Base-by-base conservation (phyloP, 2,113 vertebrate genomes). In the Desmodus rotundus region DNA sequence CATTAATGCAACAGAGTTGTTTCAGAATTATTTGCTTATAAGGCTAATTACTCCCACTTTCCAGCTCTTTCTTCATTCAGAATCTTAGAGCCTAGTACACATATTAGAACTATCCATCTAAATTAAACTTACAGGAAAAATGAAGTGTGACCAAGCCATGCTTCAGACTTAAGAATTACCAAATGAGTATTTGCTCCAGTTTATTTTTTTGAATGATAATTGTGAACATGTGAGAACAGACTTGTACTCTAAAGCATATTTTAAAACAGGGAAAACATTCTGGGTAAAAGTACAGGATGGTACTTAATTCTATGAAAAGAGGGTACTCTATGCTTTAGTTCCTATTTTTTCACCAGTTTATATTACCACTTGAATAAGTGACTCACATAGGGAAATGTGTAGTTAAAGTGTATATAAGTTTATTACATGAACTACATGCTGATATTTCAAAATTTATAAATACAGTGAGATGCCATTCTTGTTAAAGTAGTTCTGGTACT, bases 21-120 rank as follows among this genome's bases (percentile, higher is more conserved):
- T 93, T 83, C 20, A 43, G 63, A 91, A 96, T 95, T 89, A 92
- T 96, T 97, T 95, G 89, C 96, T 95, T 95, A 43, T 73, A 89
- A 95, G n/a, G 95, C 72, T 88, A 88, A 88, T 90, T 85, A 63
- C 67, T 92, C 50, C 58, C 72, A 90, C 67, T 93, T 96, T 87
- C 78, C 93, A 96, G 76, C 93, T 96, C 92, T 92, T 90, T 87
- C 84, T 95, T 89, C 61, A 93, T 97, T 94, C 9, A 90, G 77
- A 96, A 86, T 85, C 72, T 91, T 80, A 9, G 33, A 85, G 36
- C 4, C 47, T 92, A 93, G 61, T 72, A 58, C 82, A 84, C 52
- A 56, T 91, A 47, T 72, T 77, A 90, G 36, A 77, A 65, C 41
- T 45, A 43, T 92, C 20, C 63, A 86, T 91, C 56, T 95, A 82